A percentile compares a stretch with the other conserved stretches of the same genome.
Conservation (phyloP, 2,888 invertebrate genomes). For the Sesia bembeciformis region DNA sequence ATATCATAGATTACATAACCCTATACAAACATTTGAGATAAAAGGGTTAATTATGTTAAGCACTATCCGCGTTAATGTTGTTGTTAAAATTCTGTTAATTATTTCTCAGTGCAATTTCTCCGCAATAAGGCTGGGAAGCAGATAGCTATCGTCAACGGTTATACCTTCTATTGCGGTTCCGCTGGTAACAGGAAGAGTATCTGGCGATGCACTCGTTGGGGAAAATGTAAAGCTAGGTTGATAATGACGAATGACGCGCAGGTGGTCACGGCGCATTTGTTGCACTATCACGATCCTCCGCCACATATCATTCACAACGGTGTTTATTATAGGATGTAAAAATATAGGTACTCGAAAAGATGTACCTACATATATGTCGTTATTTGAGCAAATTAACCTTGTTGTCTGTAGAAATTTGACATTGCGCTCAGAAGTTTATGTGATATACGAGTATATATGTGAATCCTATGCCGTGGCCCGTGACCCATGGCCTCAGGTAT, state of each 20-base stretch:
- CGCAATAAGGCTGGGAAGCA: conserved; percentile 10
- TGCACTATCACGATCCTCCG: conserved; percentile 5
- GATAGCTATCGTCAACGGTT: conserved; percentile 17
- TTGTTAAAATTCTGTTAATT: not conserved
- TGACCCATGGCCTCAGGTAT: too few relatives aligned
- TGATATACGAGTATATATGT: too few relatives aligned
- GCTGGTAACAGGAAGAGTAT: conserved; percentile 10
- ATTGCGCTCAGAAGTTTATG: too few relatives aligned
- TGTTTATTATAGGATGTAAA: conserved; percentile 1
- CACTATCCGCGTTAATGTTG: too few relatives aligned
- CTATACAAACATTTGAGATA: too few relatives aligned
- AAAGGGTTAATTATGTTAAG: too few relatives aligned
- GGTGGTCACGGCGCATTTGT: conserved; percentile 4
- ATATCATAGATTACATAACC: too few relatives aligned
- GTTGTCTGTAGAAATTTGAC: too few relatives aligned
- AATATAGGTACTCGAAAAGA: not conserved
- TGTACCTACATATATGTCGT: too few relatives aligned
- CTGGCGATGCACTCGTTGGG: conserved; percentile 19
- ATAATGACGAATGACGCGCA: conserved; percentile 10
- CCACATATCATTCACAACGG: conserved; percentile 4
- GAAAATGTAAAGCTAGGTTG: conserved; percentile 11
- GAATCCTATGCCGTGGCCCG: too few relatives aligned
- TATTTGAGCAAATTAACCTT: too few relatives aligned
- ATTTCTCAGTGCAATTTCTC: conserved; percentile 15
- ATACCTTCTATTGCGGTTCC: conserved; percentile 14